Conservation (phyloP, 37 sponge, comb jelly and placozoan species). For the Halichondria panicea region DNA sequence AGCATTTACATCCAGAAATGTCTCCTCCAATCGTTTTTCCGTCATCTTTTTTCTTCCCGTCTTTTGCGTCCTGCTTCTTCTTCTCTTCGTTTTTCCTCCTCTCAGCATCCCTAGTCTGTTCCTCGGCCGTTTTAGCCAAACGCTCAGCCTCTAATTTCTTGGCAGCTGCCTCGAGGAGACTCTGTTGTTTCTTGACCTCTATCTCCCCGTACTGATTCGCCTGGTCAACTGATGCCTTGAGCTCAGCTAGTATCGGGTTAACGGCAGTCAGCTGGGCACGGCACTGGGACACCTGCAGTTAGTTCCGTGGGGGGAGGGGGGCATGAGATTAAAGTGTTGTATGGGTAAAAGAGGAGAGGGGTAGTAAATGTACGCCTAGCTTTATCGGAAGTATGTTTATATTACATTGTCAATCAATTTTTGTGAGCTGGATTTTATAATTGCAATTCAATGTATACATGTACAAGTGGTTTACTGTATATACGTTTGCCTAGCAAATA, state of each 20-base stretch:
- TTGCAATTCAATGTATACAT: no score
- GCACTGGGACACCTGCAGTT: not conserved
- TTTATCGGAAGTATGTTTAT: no score
- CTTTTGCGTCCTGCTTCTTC: not conserved
- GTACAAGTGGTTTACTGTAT: no score
- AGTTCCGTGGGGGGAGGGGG: not conserved
- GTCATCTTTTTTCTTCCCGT: not conserved
- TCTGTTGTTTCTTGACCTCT: slow-evolving; percentile 23
- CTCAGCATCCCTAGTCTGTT: not conserved
- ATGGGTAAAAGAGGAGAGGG: not conserved
- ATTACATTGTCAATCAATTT: no score
- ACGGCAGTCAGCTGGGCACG: not conserved
- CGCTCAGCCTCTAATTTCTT: not conserved
- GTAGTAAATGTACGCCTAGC: no score
- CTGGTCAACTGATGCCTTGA: slow-evolving; percentile 15
- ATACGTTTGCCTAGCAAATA: no score
- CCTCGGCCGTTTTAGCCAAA: no score
- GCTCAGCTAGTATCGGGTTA: slow-evolving; percentile 4
- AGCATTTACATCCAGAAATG: not conserved
- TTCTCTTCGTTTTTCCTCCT: not conserved
- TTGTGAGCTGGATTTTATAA: no score
- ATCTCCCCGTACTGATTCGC: slow-evolving; percentile 13
- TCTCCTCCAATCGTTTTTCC: not conserved
- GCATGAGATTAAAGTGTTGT: not conserved
- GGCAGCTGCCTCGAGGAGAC: not conserved